phyloP scores from a whole-genome alignment of 2,113 vertebrate genomes.

The Embiotoca jacksoni region DNA sequence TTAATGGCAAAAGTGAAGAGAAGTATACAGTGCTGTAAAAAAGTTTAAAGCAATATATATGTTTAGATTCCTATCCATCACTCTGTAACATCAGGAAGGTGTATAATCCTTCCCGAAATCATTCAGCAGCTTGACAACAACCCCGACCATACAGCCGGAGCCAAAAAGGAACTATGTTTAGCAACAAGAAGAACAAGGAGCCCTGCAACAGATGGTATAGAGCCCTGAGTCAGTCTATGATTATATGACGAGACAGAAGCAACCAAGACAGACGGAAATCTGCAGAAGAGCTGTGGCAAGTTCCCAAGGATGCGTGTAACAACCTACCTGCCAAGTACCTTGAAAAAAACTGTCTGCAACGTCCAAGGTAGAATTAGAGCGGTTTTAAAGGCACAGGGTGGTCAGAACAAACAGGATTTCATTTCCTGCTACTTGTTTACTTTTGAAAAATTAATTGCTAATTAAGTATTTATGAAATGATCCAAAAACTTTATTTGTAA shows the following conservation, averaged over 20 bases:
- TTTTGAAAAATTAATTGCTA: too few species aligned
- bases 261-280: neutral
- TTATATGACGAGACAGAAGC: neutral
- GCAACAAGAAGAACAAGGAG: neutral
- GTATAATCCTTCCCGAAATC: neutral
- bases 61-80: slow-evolving; percentile 13
- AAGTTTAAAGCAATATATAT: neutral
- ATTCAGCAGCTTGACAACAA: neutral
- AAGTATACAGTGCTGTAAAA: slow-evolving; percentile 1
- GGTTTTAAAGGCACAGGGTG: neutral
- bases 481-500: too few species aligned
- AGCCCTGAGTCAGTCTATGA: neutral
- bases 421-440: too few species aligned
- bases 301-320: neutral
- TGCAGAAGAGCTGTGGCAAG: neutral
- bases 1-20: slow-evolving; percentile 51
- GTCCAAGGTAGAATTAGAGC: neutral
- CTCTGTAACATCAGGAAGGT: neutral
- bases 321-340: neutral
- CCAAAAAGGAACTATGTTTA: neutral
- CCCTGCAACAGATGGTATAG: neutral
- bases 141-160: neutral
- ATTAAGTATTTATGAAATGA: too few species aligned
- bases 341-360: neutral
- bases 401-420: too few species aligned